phyloP scores from a whole-genome alignment of 2,113 vertebrate genomes.

The Strix aluco region DNA sequence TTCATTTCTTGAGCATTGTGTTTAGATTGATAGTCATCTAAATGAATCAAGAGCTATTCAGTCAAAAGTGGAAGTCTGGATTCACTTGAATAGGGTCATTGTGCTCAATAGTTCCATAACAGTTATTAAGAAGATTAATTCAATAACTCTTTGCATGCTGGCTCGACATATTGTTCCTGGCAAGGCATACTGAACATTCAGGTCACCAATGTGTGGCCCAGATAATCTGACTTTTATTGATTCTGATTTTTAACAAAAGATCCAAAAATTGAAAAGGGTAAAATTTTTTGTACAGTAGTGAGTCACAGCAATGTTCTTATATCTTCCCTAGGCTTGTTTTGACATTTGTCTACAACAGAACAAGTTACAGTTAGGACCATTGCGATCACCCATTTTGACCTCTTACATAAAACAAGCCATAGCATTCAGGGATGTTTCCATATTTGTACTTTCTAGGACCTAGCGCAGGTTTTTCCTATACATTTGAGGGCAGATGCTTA shows the following conservation, averaged over 20 bases:
- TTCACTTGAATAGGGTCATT: neutral
- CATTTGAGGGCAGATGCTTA: neutral
- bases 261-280: neutral
- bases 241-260: neutral
- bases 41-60: slow-evolving; percentile 8
- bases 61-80: neutral
- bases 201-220: neutral
- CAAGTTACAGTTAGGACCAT: neutral
- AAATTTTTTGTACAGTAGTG: neutral
- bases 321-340: neutral
- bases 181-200: neutral
- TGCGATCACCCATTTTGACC: neutral
- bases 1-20: neutral
- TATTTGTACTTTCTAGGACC: neutral
- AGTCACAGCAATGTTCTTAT: neutral
- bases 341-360: neutral
- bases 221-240: neutral
- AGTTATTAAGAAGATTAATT: neutral
- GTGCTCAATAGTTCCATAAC: neutral
- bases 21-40: neutral
- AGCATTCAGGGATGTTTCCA: neutral
- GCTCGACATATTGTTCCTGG: neutral
- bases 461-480: neutral
- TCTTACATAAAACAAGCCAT: neutral
- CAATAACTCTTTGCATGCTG: neutral